phyloP scores from a whole-genome alignment of 2,113 vertebrate genomes.

The Hydrolagus affinis region DNA sequence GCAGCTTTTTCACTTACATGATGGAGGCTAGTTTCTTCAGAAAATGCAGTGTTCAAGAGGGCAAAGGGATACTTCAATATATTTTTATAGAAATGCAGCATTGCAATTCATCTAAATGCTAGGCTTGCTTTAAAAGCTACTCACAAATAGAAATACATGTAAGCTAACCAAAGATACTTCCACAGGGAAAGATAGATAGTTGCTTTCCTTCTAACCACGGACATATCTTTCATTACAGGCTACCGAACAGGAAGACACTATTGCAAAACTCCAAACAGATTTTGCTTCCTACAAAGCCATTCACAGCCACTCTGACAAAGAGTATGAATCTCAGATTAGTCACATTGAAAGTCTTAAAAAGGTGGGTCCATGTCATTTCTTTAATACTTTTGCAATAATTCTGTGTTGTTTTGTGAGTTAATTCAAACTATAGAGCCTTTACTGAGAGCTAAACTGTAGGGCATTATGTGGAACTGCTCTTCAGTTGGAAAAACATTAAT shows the following conservation, averaged over 20 bases:
- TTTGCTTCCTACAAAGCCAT: constrained; percentile 54
- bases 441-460: not conserved
- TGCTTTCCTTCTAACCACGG: not conserved
- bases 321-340: constrained; percentile 42
- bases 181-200: not conserved
- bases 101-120: not conserved
- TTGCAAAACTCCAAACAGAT: constrained; percentile 50
- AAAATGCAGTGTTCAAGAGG: not conserved
- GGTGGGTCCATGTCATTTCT: constrained; percentile 39
- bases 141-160: not conserved
- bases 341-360: constrained; percentile 49
- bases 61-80: not conserved
- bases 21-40: not conserved
- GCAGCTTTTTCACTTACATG: not conserved
- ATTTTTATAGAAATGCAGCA: not conserved
- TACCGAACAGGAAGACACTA: constrained; percentile 47
- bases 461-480: not conserved
- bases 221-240: constrained; percentile 38
- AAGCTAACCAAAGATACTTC: not conserved
- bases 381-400: not conserved
- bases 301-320: constrained; percentile 47
- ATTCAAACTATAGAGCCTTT: not conserved
- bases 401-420: not conserved
- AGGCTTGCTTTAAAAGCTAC: not conserved
- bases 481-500: not conserved